Evolutionary conservation across 2,888 invertebrate species (phyloP).

Genomic region (Sylvicola cinctus): DNA sequence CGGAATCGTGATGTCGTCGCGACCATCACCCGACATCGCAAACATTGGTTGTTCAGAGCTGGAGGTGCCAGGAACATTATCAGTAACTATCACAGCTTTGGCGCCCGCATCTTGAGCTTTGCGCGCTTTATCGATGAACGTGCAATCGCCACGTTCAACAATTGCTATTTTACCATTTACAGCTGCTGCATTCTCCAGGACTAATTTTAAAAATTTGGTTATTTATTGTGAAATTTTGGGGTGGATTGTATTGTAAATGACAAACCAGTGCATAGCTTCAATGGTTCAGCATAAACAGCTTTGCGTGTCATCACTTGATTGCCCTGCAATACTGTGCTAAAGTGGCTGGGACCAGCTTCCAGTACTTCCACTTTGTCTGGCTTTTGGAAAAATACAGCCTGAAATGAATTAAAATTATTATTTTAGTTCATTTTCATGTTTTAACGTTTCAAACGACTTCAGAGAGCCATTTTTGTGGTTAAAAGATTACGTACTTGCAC

Average conservation of each 20-base stretch:
- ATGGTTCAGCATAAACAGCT: slow-evolving; percentile 44
- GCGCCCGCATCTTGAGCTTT: slow-evolving; percentile 65
- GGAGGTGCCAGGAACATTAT: slow-evolving; percentile 58
- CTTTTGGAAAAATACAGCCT: slow-evolving; percentile 26
- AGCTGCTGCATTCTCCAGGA: slow-evolving; percentile 33
- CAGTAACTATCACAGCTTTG: slow-evolving; percentile 64
- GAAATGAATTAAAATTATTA: slow-evolving; percentile 3
- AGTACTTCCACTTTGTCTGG: slow-evolving; percentile 26
- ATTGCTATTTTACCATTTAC: slow-evolving; percentile 58
- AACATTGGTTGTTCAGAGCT: slow-evolving; percentile 64
- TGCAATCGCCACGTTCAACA: slow-evolving; percentile 82
- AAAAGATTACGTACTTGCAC: slow-evolving; percentile 17
- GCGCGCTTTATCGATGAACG: slow-evolving; percentile 87
- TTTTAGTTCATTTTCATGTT: background rate
- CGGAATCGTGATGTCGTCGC: slow-evolving; percentile 68
- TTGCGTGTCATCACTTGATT: slow-evolving; percentile 42
- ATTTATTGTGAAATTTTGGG: background rate
- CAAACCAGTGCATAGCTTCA: slow-evolving; percentile 33
- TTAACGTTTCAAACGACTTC: no score
- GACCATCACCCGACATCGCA: slow-evolving; percentile 91
- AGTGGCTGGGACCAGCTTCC: slow-evolving; percentile 77
- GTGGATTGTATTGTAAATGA: background rate
- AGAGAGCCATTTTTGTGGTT: no score
- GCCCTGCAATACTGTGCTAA: slow-evolving; percentile 54
- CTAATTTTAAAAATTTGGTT: slow-evolving; percentile 7